Percentiles rank a stretch among this genome's conserved stretches.
These are phyloP conservation scores for Sprattus sprattus DNA, from an alignment of 2,113 vertebrate genomes.

Conservation along the genomic window DNA sequence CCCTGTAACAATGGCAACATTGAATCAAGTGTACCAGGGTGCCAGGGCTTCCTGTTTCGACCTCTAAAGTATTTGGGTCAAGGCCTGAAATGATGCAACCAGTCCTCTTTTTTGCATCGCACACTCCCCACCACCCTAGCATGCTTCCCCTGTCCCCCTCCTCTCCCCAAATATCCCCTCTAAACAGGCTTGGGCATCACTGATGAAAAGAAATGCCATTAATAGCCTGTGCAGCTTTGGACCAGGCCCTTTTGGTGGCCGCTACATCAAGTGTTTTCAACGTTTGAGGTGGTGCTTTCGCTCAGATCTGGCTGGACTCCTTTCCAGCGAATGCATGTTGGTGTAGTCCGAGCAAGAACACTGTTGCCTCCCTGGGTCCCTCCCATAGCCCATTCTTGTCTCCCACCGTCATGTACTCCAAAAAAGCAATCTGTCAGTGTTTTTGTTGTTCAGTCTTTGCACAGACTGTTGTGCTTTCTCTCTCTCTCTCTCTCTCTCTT, in stretches of 20 bases:
- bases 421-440: constrained; percentile 29
- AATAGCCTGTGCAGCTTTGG: background rate
- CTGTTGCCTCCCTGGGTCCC: background rate
- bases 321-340: background rate
- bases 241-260: background rate
- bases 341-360: background rate
- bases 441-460: constrained; percentile 1
- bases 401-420: background rate
- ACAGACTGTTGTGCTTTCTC: background rate
- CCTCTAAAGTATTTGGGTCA: constrained; percentile 52
- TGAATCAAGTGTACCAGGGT: constrained; percentile 41
- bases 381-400: background rate
- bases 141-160: background rate
- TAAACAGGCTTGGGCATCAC: background rate
- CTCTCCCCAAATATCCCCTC: background rate
- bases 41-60: constrained; percentile 27
- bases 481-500: constrained; percentile 20
- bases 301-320: background rate
- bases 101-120: background rate
- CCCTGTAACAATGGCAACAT: constrained; percentile 44
- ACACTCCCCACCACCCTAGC: background rate
- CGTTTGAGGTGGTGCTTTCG: constrained; percentile 29
- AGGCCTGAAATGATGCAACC: constrained; percentile 22
- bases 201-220: constrained; percentile 7
- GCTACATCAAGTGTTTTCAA: background rate